These are phyloP conservation scores for Orussus abietinus DNA, from an alignment of 1,140 invertebrate species.

Conservation along the genomic window DNA sequence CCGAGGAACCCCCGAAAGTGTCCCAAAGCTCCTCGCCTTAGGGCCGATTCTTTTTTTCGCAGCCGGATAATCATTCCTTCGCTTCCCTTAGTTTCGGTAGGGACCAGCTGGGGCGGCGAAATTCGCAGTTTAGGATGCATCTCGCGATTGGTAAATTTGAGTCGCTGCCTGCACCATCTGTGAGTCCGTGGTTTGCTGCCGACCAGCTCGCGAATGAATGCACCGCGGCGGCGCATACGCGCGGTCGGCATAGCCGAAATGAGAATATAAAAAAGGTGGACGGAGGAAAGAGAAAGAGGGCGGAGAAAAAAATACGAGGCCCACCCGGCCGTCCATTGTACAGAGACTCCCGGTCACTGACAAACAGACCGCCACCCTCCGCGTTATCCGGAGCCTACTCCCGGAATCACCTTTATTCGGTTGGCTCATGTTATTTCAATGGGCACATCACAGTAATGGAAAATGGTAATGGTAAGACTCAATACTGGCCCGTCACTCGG, in stretches of 20 bases:
- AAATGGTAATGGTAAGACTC: conserved; percentile 26
- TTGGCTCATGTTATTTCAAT: conserved; percentile 24
- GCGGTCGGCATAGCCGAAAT: conserved; percentile 15
- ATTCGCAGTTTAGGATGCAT: too few species aligned
- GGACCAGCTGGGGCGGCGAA: too few species aligned
- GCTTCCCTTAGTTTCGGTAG: too few species aligned
- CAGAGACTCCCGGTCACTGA: conserved; percentile 14
- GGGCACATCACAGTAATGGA: conserved; percentile 30
- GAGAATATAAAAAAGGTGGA: conserved; percentile 18
- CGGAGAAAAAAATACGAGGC: conserved; percentile 4
- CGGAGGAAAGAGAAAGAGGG: conserved; percentile 6
- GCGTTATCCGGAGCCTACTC: not conserved
- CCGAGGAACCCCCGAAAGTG: too few species aligned
- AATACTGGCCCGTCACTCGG: too few species aligned
- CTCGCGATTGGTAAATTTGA: conserved; percentile 1
- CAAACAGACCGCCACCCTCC: conserved; percentile 12
- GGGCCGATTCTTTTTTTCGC: too few species aligned
- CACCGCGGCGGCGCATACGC: conserved; percentile 6
- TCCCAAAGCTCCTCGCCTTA: too few species aligned
- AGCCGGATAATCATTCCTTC: too few species aligned
- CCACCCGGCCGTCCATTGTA: conserved; percentile 9
- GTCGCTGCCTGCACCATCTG: not conserved
- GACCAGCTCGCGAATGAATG: conserved; percentile 5
- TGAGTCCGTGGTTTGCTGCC: not conserved
- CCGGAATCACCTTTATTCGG: too few species aligned